These are phyloP conservation scores for Aurelia aurita complex sp. Pacific DNA, from an alignment of 30 jellyfish, hydroid and myxozoan genomes.

Conservation along the genomic window DNA sequence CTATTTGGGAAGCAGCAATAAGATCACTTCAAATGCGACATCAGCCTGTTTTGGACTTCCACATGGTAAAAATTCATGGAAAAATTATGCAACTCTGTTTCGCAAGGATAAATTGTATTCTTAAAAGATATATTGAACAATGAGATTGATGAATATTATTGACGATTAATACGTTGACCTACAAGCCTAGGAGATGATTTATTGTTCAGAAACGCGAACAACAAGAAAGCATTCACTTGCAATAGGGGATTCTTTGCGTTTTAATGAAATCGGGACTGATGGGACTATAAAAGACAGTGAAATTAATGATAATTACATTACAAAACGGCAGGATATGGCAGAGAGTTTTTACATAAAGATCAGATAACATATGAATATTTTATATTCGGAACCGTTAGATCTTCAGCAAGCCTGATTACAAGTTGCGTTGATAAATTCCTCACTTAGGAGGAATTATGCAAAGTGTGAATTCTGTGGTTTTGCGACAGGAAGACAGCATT, in stretches of 20 bases:
- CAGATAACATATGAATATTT: conserved; percentile 56
- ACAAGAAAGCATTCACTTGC: conserved; percentile 8
- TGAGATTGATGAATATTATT: too few relatives aligned
- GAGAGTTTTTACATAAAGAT: conserved; percentile 47
- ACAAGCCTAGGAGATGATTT: not conserved
- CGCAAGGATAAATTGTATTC: too few relatives aligned
- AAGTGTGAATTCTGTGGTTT: too few relatives aligned
- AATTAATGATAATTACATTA: conserved; percentile 53
- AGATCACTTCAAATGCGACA: too few relatives aligned
- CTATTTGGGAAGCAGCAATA: too few relatives aligned
- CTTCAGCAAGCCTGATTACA: conserved; percentile 23
- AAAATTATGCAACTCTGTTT: too few relatives aligned
- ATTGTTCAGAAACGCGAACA: conserved; percentile 8
- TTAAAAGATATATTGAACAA: too few relatives aligned
- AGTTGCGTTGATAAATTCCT: conserved; percentile 12
- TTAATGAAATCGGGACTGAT: conserved; percentile 48
- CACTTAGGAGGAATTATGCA: not conserved
- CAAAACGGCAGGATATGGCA: conserved; percentile 66
- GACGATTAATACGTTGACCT: not conserved
- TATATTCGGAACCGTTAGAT: conserved; percentile 54
- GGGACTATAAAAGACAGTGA: conserved; percentile 55
- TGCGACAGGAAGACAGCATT: too few relatives aligned
- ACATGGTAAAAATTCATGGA: too few relatives aligned
- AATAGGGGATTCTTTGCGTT: conserved; percentile 15
- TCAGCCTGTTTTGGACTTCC: too few relatives aligned